Percentiles rank a stretch among this genome's conserved stretches.
Conservation (phyloP, 2,113 vertebrate species). For the Vulpes vulpes region DNA sequence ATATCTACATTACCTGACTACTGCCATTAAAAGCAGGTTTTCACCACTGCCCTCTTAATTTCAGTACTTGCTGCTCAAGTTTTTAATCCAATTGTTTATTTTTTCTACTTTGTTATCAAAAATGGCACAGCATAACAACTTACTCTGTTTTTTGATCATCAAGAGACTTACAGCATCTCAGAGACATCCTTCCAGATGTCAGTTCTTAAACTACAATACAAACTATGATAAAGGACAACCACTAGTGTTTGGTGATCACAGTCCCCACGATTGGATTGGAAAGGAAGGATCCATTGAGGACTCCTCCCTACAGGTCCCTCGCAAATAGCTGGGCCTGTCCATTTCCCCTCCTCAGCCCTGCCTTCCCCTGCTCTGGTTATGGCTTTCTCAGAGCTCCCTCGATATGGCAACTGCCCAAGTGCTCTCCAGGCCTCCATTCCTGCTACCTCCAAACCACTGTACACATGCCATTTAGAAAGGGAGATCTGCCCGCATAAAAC, state of each 20-base stretch:
- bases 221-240: neutral
- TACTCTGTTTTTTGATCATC: neutral
- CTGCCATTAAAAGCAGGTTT: conserved; percentile 38
- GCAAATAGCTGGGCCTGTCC: neutral
- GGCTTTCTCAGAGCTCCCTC: neutral
- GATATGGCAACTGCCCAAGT: neutral
- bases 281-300: neutral
- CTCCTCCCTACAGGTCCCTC: neutral
- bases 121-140: neutral
- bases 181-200: neutral
- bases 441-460: neutral
- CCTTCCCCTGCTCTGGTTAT: too few relatives aligned
- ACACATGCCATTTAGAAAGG: neutral
- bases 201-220: neutral
- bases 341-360: too few relatives aligned
- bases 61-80: neutral
- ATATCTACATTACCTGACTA: neutral
- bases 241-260: neutral
- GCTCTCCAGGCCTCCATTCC: neutral
- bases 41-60: conserved; percentile 7
- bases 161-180: neutral
- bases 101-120: conserved; percentile 3
- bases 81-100: conserved; percentile 1
- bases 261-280: neutral
- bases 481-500: neutral